Evolutionary conservation across 2,113 vertebrate genomes (phyloP).

Genomic region (cattle (Bos taurus)): DNA sequence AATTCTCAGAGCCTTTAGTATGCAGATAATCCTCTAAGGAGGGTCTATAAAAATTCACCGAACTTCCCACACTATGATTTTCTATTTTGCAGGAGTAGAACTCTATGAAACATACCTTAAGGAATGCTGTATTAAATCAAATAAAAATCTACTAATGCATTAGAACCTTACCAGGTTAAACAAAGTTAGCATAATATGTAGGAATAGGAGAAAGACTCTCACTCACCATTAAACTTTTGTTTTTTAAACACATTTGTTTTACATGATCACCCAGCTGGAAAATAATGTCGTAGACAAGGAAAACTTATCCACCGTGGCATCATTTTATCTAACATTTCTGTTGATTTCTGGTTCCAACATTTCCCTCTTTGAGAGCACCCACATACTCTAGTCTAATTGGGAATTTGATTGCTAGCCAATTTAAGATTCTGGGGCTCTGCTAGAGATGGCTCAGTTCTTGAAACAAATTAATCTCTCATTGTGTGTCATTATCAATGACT

Average conservation of each 20-base stretch:
- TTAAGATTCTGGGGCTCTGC: background rate
- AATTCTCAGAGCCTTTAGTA: background rate
- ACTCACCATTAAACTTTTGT: background rate
- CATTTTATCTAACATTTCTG: constrained; percentile 2
- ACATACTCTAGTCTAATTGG: constrained; percentile 25
- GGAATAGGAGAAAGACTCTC: background rate
- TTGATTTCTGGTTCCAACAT: background rate
- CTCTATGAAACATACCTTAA: background rate
- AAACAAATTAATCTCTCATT: background rate
- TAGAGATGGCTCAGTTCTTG: background rate
- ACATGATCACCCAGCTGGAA: background rate
- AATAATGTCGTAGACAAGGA: background rate
- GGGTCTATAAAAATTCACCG: background rate
- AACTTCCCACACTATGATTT: background rate
- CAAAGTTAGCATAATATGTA: background rate
- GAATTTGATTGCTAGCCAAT: constrained; percentile 19
- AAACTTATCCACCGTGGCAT: background rate
- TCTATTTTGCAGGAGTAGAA: background rate
- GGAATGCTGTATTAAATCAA: background rate
- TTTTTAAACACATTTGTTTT: background rate
- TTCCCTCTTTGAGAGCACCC: background rate
- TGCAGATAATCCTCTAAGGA: background rate
- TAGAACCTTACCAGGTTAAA: background rate
- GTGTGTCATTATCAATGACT: background rate
- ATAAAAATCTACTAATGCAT: background rate